Evolutionary conservation across 2,113 vertebrate genomes (phyloP).

Genomic region (Galeopterus variegatus): DNA sequence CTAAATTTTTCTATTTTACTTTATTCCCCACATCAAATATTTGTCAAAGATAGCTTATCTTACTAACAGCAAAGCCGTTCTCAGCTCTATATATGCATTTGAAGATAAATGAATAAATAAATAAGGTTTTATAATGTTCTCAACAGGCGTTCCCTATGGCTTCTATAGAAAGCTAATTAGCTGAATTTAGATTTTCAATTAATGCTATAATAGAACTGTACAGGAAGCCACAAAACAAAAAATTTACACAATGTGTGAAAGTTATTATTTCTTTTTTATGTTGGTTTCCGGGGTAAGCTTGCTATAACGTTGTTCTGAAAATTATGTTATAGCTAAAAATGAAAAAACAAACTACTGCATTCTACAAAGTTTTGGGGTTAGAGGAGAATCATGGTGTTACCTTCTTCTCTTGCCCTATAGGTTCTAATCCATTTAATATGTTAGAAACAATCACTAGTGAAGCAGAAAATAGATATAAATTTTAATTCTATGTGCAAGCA

Average conservation of each 20-base stretch:
- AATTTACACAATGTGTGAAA: background rate
- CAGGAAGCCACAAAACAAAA: conserved; percentile 60
- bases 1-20: background rate
- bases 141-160: background rate
- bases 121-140: conserved; percentile 27
- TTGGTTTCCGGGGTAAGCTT: background rate
- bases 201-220: conserved; percentile 27
- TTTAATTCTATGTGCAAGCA: background rate
- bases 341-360: background rate
- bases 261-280: conserved; percentile 59
- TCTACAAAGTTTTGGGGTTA: background rate
- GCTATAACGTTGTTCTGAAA: conserved; percentile 2
- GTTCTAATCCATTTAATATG: background rate
- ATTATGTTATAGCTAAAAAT: background rate
- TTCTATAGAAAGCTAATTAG: conserved; percentile 70
- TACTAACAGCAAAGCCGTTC: background rate
- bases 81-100: conserved; percentile 20
- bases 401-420: background rate
- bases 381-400: background rate
- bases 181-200: conserved; percentile 72
- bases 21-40: conserved; percentile 37
- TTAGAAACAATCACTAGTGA: background rate
- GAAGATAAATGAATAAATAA: conserved; percentile 63
- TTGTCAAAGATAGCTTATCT: background rate
- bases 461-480: background rate